phyloP scores from a whole-genome alignment of 2,888 invertebrate species.

The Chirona hameri region DNA sequence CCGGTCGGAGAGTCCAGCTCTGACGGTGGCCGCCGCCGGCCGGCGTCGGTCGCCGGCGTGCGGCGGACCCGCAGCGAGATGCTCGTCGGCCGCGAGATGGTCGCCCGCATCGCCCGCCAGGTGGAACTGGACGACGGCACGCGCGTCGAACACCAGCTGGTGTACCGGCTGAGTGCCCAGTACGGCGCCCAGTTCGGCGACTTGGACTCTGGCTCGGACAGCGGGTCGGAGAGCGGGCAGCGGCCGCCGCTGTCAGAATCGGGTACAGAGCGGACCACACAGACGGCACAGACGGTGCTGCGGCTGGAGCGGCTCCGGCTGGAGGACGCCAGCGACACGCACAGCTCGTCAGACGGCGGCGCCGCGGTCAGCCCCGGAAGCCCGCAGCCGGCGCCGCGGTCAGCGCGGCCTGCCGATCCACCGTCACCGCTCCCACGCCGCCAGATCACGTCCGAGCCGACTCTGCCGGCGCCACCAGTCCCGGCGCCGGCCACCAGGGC shows the following conservation, averaged over 20 bases:
- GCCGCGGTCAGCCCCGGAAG: neutral
- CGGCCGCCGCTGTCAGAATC: neutral
- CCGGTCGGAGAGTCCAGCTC: neutral
- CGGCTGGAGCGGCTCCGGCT: neutral
- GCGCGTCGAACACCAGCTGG: neutral
- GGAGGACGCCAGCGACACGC: neutral
- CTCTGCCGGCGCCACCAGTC: neutral
- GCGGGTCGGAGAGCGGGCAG: neutral
- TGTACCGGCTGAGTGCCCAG: neutral
- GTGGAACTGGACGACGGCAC: slow-evolving; percentile 6
- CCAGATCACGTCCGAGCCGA: slow-evolving; percentile 2
- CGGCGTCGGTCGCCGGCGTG: neutral
- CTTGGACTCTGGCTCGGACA: neutral
- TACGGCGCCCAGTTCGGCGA: neutral
- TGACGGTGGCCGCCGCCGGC: neutral
- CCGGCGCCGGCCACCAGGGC: neutral
- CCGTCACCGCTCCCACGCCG: slow-evolving; percentile 5
- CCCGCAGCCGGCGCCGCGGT: neutral
- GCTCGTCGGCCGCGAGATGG: neutral
- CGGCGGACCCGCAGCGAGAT: neutral
- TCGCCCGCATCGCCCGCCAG: neutral
- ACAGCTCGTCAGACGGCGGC: neutral
- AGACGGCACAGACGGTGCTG: neutral
- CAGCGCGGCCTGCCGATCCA: neutral
- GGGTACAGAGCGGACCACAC: too few species aligned